phyloP scores from a whole-genome alignment of 2,113 vertebrate genomes.

The Phylloscopus trochilus region DNA sequence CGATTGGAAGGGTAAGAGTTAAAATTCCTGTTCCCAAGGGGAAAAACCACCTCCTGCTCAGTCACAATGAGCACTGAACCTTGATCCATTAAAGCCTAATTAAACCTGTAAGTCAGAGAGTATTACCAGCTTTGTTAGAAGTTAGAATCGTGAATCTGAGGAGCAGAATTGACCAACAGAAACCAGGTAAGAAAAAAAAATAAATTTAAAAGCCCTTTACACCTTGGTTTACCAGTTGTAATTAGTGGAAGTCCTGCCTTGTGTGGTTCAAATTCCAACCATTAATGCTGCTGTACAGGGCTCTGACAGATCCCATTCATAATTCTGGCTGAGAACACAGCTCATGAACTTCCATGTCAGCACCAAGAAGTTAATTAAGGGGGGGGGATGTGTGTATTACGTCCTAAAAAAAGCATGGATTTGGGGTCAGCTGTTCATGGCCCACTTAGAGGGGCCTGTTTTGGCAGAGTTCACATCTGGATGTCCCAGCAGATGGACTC shows the following conservation, averaged over 20 bases:
- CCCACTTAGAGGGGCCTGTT: slow-evolving; percentile 17
- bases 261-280: slow-evolving; percentile 44
- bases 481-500: slow-evolving; percentile 40
- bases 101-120: slow-evolving; percentile 56
- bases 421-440: slow-evolving; percentile 18
- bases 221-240: slow-evolving; percentile 38
- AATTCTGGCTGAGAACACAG: slow-evolving; percentile 65
- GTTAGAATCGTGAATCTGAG: slow-evolving; percentile 21
- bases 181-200: background rate
- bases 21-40: background rate
- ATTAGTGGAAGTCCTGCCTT: slow-evolving; percentile 64
- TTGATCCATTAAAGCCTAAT: slow-evolving; percentile 41
- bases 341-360: slow-evolving; percentile 67
- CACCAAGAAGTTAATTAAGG: slow-evolving; percentile 64
- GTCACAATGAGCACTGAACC: slow-evolving; percentile 1
- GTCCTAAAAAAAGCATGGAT: background rate
- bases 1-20: slow-evolving; percentile 23
- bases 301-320: slow-evolving; percentile 45
- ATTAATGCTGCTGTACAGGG: slow-evolving; percentile 64
- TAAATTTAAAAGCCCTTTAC: background rate
- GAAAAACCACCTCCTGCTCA: slow-evolving; percentile 36
- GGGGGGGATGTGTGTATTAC: background rate
- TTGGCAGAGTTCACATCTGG: slow-evolving; percentile 24
- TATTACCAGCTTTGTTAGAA: slow-evolving; percentile 43
- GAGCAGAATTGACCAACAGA: slow-evolving; percentile 52